Evolutionary conservation across 30 jellyfish, hydroid and myxozoan genomes (phyloP).

Genomic region (Hydra vulgaris): DNA sequence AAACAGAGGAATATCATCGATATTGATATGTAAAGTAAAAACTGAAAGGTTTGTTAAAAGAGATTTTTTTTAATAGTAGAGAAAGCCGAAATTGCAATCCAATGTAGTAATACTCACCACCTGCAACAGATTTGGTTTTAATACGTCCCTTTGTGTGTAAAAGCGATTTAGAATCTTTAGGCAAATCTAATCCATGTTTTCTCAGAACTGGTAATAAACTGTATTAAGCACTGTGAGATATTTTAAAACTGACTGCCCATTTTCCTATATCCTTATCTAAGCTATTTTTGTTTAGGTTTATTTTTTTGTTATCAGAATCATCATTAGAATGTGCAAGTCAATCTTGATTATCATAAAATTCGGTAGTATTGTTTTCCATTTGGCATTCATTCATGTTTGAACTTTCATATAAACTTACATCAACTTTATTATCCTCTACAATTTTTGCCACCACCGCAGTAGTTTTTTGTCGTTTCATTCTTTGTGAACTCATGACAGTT

Average conservation of each 20-base stretch:
- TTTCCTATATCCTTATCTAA: background rate
- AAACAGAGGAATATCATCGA: slow-evolving; percentile 17
- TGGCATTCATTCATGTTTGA: background rate
- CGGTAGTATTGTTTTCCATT: background rate
- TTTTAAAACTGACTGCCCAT: background rate
- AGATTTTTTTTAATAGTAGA: background rate
- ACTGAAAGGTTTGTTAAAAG: background rate
- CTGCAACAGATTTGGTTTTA: background rate
- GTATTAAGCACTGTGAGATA: background rate
- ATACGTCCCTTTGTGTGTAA: slow-evolving; percentile 11
- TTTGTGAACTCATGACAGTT: background rate
- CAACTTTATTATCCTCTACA: background rate
- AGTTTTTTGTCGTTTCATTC: background rate
- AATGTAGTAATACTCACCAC: background rate
- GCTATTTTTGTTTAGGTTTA: background rate
- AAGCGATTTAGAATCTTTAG: slow-evolving; percentile 24
- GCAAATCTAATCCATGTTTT: background rate
- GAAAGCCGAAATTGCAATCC: background rate
- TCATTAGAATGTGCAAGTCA: background rate
- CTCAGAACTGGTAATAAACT: background rate
- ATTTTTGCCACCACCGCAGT: background rate
- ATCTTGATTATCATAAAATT: background rate
- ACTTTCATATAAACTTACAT: background rate
- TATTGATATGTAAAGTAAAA: background rate
- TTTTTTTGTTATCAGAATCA: background rate